Evolutionary conservation across 2,113 vertebrate species (phyloP).

Genomic region (Leptosomus discolor): DNA sequence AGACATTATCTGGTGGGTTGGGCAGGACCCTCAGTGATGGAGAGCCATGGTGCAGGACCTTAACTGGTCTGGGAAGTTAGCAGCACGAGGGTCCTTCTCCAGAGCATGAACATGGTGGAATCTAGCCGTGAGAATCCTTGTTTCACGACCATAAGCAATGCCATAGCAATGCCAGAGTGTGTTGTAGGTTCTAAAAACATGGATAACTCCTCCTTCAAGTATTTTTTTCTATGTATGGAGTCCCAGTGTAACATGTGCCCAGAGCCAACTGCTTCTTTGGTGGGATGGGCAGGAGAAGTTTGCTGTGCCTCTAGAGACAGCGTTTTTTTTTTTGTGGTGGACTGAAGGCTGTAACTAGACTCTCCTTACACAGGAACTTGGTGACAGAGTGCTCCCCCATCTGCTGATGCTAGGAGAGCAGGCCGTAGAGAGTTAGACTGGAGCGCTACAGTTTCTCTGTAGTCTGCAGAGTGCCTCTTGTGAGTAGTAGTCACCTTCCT

Average conservation of each 20-base stretch:
- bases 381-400: slow-evolving; percentile 59
- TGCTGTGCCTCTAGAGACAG: background rate
- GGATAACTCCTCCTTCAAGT: background rate
- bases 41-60: background rate
- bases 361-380: slow-evolving; percentile 68
- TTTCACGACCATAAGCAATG: background rate
- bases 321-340: background rate
- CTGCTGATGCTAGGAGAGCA: slow-evolving; percentile 67
- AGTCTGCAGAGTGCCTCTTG: slow-evolving; percentile 71
- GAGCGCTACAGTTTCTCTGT: slow-evolving; percentile 67
- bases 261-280: background rate
- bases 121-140: background rate
- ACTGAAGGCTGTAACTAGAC: slow-evolving; percentile 68
- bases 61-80: background rate
- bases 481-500: slow-evolving; percentile 68
- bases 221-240: background rate
- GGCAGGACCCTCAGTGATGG: background rate
- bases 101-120: background rate
- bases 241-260: background rate
- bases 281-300: slow-evolving; percentile 28
- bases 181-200: background rate
- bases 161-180: background rate
- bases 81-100: background rate
- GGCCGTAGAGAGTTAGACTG: slow-evolving; percentile 70
- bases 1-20: background rate